Conservation (phyloP, 2,888 invertebrate genomes). For the Vesta saturnalis region DNA sequence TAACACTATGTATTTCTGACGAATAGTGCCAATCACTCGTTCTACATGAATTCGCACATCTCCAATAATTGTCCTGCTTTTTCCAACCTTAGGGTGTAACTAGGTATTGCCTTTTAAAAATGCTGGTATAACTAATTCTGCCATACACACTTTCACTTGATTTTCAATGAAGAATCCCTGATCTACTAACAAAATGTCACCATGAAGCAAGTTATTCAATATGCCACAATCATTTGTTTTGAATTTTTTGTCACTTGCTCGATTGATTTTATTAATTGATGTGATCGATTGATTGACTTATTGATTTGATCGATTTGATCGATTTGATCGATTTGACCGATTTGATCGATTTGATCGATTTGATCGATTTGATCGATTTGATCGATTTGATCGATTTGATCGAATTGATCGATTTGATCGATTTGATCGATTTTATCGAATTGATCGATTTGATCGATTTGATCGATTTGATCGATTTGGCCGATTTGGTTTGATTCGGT, state of each 20-base stretch:
- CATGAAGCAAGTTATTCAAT: background rate
- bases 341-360: no score
- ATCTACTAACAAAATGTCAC: background rate
- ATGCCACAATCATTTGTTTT: background rate
- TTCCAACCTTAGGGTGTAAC: background rate
- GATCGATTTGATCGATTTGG: no score
- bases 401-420: no score
- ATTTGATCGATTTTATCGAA: no score
- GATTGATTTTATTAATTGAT: no score
- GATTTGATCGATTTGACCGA: no score
- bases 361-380: no score
- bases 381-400: no score
- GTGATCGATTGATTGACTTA: no score
- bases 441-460: no score
- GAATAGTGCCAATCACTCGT: conserved; percentile 7
- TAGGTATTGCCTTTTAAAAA: background rate
- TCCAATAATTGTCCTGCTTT: background rate
- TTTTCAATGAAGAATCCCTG: conserved; percentile 1
- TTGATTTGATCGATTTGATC: no score
- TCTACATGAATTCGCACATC: conserved; percentile 8
- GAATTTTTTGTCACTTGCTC: background rate
- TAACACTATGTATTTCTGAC: conserved; percentile 1
- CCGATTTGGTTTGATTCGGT: no score
- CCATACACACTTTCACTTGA: background rate
- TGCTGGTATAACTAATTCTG: background rate